Conservation (phyloP, 2,113 vertebrate genomes). For the Stomatorhinus ivindoensis region DNA sequence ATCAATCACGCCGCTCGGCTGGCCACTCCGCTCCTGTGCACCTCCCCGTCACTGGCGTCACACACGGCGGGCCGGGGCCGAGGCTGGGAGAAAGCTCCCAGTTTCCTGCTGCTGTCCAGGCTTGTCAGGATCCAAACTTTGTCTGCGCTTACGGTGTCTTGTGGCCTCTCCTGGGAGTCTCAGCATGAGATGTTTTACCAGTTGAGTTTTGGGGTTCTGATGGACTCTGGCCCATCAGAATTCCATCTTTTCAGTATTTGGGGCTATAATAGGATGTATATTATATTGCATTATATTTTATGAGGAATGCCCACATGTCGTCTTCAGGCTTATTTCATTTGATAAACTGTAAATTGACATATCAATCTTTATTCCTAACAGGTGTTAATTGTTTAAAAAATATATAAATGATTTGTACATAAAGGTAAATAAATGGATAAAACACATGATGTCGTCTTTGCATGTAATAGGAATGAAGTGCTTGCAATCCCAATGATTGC, state of each 20-base stretch:
- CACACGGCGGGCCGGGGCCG: neutral
- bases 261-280: neutral
- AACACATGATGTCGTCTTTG: neutral
- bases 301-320: neutral
- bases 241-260: neutral
- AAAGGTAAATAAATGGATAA: neutral
- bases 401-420: neutral
- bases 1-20: slow-evolving; percentile 36
- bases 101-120: neutral
- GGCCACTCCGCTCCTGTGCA: neutral
- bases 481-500: neutral
- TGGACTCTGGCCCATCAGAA: neutral
- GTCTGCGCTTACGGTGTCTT: neutral
- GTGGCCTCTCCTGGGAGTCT: neutral
- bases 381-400: neutral
- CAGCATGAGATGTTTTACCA: neutral
- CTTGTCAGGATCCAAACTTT: neutral
- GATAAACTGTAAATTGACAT: neutral
- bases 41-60: neutral
- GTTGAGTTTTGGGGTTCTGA: neutral
- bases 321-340: neutral
- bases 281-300: neutral
- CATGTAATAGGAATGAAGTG: neutral
- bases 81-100: neutral
- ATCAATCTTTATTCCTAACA: neutral